These are phyloP conservation scores for Caenorhabditis imperialis DNA, from an alignment of 2,888 invertebrate species.

Conservation along the genomic window DNA sequence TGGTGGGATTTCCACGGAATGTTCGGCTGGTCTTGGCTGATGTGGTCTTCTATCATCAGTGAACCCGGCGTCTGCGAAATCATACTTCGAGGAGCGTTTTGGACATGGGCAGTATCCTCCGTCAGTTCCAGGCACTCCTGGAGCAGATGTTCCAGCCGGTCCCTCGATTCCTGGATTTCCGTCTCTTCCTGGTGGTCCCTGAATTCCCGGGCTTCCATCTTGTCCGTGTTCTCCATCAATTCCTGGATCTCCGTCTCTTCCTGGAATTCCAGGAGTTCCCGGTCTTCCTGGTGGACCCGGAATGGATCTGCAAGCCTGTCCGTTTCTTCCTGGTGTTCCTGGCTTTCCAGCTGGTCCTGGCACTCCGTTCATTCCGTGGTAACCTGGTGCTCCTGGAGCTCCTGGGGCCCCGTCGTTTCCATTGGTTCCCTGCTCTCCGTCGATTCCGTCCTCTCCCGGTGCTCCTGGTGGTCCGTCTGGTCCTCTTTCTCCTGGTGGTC, in stretches of 20 bases:
- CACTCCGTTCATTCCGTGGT: conserved; percentile 36
- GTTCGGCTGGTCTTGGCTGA: conserved; percentile 17
- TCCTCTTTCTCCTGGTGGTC: conserved; percentile 50
- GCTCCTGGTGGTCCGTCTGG: conserved; percentile 51
- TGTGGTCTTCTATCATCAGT: conserved; percentile 22
- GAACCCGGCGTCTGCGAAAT: conserved; percentile 27
- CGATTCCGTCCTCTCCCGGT: conserved; percentile 51
- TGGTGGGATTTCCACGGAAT: conserved; percentile 7
- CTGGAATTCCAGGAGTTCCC: conserved; percentile 39
- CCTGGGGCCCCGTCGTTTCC: conserved; percentile 55
- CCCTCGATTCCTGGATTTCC: conserved; percentile 53
- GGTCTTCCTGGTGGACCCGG: conserved; percentile 54
- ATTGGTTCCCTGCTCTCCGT: conserved; percentile 46
- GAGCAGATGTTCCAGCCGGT: conserved; percentile 32
- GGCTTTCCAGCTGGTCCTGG: conserved; percentile 50
- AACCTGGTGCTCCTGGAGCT: conserved; percentile 47
- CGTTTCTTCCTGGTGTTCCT: conserved; percentile 47
- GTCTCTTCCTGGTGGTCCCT: conserved; percentile 53
- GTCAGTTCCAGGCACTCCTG: conserved; percentile 53
- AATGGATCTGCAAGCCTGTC: conserved; percentile 30
- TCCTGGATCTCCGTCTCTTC: conserved; percentile 51
- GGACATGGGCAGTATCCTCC: conserved; percentile 60
- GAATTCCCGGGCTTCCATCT: conserved; percentile 54
- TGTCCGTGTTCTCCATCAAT: conserved; percentile 56
- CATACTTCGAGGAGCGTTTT: conserved; percentile 41